Evolutionary conservation across 2,113 vertebrate genomes (phyloP), one percentile per base, ranked within the genome.

Genomic region (Lathamus discolor): DNA sequence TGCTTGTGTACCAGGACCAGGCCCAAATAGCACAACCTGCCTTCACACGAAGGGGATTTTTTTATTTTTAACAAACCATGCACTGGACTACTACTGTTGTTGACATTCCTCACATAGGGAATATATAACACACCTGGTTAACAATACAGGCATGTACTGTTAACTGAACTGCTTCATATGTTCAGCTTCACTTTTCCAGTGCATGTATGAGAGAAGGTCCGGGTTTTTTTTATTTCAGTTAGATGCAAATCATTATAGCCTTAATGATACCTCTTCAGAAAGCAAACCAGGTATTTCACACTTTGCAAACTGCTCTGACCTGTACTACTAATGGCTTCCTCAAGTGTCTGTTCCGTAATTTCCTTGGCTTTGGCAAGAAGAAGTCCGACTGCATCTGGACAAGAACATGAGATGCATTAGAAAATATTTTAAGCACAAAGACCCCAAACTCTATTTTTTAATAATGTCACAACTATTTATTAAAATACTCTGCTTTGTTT

Each of bases 301-400:
- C 43, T 51, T 46, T 51, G 33, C 9, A 10, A 66, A 24, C 39
- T 18, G 55, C 41, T 80, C 98, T 98, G 91, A 99, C 99, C 98
- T 99, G 99, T 68, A 99, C 99, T 31, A 99, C 99, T 35, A 99
- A 96, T 0, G 99, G 99, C 96, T 99, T 99, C 86, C 99, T 98
- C 43, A 99, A 97, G 88, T 99, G 99, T 86, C 99, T 98, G 95
- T 98, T 99, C 88, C 99, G 97, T 87, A 98, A 84, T 91, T 99
- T 99, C 96, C 98, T 97, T 79, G 99, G 98, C 93, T 99, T 99
- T 6, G 99, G 98, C 88, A 99, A 97, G 96, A 99, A 99, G 95
- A 99, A 99, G 88, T 99, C 99, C 0, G 99, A 99, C 98, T 99
- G 98, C 98, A 98, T 98, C 98, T 98, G 89, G 43, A 79, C 35